Evolutionary conservation across 2,888 invertebrate genomes (phyloP).

Genomic region (Amphiduros pacificus): DNA sequence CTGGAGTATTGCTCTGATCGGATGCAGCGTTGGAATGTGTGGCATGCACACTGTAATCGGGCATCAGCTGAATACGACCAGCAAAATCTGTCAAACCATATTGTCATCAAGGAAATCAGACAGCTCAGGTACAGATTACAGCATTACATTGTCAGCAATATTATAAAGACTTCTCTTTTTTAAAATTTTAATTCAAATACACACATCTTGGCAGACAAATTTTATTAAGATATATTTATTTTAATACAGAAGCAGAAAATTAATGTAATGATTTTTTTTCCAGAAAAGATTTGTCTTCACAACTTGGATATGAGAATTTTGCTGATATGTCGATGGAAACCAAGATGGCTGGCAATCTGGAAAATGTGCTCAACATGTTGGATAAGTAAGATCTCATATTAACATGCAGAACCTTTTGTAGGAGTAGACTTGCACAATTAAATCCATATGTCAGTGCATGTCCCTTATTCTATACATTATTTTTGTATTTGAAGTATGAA

Average conservation of each 20-base stretch:
- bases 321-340: constrained; percentile 90
- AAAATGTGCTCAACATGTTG: constrained; percentile 74
- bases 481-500: constrained; percentile 34
- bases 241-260: too few species aligned
- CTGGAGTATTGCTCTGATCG: constrained; percentile 84
- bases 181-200: too few species aligned
- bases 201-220: too few species aligned
- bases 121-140: constrained; percentile 65
- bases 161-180: too few species aligned
- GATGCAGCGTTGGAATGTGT: constrained; percentile 77
- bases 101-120: constrained; percentile 78
- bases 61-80: constrained; percentile 69
- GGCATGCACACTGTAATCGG: constrained; percentile 77
- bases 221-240: too few species aligned
- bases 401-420: too few species aligned
- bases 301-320: constrained; percentile 78
- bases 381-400: constrained; percentile 48
- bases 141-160: too few species aligned
- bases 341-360: constrained; percentile 83
- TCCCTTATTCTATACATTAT: too few species aligned
- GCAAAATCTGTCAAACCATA: constrained; percentile 66
- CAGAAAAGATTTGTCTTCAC: constrained; percentile 72
- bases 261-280: constrained; percentile 30
- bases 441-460: too few species aligned
- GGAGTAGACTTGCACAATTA: too few species aligned